These are phyloP conservation scores for Heliocidaris tuberculata DNA, from an alignment of 35 echinoderm and acorn worm genomes.

Conservation along the genomic window DNA sequence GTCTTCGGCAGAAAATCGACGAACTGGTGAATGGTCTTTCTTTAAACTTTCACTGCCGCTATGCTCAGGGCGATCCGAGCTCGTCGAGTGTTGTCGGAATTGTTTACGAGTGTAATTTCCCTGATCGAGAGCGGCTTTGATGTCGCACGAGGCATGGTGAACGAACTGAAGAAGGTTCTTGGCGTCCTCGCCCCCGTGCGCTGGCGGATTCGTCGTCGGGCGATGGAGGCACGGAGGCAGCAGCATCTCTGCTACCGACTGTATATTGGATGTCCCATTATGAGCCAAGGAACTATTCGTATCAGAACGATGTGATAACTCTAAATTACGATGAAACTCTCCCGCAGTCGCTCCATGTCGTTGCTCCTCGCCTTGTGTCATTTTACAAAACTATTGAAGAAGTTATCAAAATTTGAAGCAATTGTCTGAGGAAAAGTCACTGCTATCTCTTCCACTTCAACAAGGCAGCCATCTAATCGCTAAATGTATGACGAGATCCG, in stretches of 20 bases:
- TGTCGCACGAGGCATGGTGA: slow-evolving; percentile 72
- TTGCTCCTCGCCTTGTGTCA: slow-evolving; percentile 40
- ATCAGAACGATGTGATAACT: slow-evolving; percentile 17
- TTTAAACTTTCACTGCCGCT: neutral
- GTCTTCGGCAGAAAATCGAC: slow-evolving; percentile 6
- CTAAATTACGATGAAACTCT: slow-evolving; percentile 35
- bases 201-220: neutral
- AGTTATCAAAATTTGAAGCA: neutral
- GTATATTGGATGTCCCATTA: neutral
- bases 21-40: slow-evolving; percentile 14
- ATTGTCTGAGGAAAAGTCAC: neutral
- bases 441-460: neutral
- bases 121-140: slow-evolving; percentile 75
- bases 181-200: slow-evolving; percentile 30
- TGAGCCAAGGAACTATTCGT: neutral
- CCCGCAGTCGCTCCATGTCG: neutral
- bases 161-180: slow-evolving; percentile 70
- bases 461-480: neutral
- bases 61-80: neutral
- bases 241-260: neutral
- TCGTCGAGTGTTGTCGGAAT: neutral
- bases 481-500: neutral
- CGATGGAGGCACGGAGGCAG: neutral
- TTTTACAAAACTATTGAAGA: neutral
- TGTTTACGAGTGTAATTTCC: neutral